Evolutionary conservation across 2,797 vertebrate species (phyloP).

Genomic region (Chloroceryle amazona): DNA sequence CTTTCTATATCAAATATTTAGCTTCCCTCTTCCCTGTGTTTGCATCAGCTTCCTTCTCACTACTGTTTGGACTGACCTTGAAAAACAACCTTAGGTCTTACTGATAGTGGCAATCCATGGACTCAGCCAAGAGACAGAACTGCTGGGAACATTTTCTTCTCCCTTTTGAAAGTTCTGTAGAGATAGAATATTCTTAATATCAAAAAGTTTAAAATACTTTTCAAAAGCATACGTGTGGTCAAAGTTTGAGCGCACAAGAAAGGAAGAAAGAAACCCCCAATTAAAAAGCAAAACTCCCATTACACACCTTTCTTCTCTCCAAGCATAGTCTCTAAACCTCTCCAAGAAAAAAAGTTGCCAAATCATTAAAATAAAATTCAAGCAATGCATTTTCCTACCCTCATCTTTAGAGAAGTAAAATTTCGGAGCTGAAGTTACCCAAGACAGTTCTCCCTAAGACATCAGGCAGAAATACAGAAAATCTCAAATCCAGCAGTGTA

Average conservation of each 20-base stretch:
- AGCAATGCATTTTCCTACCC: rapidly evolving
- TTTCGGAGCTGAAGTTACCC: not conserved
- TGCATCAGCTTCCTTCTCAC: not conserved
- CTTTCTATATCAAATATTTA: not conserved
- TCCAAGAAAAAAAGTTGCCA: not conserved
- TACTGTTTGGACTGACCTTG: not conserved
- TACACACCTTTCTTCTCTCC: not conserved
- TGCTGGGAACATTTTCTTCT: not conserved
- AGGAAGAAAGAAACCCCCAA: not conserved
- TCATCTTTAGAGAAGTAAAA: not conserved
- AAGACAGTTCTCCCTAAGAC: not conserved
- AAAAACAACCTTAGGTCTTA: not conserved
- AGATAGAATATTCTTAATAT: not conserved
- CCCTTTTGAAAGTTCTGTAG: not conserved
- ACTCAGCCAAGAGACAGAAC: not conserved
- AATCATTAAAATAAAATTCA: not conserved
- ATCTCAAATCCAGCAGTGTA: not conserved
- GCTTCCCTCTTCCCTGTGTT: not conserved
- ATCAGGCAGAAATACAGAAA: not conserved
- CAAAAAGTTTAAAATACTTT: not conserved
- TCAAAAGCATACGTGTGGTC: not conserved
- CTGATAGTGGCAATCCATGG: not conserved
- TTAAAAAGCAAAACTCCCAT: not conserved
- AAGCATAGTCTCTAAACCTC: not conserved
- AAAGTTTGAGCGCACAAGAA: not conserved